Conservation (phyloP, 1,140 invertebrate species). For the Drosophila mojavensis region DNA sequence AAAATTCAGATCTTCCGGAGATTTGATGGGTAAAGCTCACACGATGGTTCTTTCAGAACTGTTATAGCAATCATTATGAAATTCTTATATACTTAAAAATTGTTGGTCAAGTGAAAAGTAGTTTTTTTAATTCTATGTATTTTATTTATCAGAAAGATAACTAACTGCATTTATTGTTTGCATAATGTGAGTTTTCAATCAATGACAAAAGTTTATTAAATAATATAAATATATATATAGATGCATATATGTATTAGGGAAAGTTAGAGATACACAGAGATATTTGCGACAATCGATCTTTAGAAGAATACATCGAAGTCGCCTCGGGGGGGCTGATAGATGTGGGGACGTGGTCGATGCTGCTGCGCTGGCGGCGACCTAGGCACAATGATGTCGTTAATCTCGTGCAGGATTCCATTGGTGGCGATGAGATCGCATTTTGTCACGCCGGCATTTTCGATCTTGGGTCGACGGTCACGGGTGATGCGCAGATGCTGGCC, state of each 20-base stretch:
- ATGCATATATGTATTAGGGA: constrained; percentile 33
- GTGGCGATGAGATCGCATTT: constrained; percentile 86
- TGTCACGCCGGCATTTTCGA: constrained; percentile 85
- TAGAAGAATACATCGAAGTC: constrained; percentile 83
- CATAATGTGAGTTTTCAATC: constrained; percentile 48
- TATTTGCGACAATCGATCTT: constrained; percentile 18
- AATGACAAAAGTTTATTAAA: constrained; percentile 67
- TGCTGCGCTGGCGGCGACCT: constrained; percentile 68
- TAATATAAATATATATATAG: constrained; percentile 75
- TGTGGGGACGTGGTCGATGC: constrained; percentile 55
- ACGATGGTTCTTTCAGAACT: too few species aligned
- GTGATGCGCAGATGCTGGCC: constrained; percentile 84
- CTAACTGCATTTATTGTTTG: constrained; percentile 17
- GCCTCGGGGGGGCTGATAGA: constrained; percentile 58
- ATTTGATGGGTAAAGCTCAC: too few species aligned
- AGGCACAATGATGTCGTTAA: constrained; percentile 85
- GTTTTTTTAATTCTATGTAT: constrained; percentile 17
- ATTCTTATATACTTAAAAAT: neutral
- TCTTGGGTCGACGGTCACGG: constrained; percentile 85
- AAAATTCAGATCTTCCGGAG: too few species aligned
- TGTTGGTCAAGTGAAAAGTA: too few species aligned
- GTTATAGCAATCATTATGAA: too few species aligned
- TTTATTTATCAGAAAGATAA: constrained; percentile 56
- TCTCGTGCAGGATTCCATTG: constrained; percentile 87
- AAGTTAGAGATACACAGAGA: constrained; percentile 35